Base-by-base conservation (phyloP, 2,888 invertebrate genomes). In the Emmelina monodactyla region DNA sequence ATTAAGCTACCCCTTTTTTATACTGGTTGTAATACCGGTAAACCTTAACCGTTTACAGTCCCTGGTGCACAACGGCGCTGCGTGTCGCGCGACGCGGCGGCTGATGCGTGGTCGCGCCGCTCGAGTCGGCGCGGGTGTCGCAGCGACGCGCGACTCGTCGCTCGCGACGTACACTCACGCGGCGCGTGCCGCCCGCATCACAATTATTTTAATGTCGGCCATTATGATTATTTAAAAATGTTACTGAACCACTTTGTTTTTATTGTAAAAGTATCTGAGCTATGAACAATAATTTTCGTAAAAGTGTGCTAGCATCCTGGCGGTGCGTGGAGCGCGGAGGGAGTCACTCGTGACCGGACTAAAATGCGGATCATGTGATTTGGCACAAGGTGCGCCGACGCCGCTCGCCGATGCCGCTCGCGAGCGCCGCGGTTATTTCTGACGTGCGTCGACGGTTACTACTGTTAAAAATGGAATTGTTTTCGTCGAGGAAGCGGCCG, bases 321-420 rank as follows among this genome's bases (percentile, higher is more conserved):
- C n/a, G 14, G 6, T 14, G 3, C 16, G 34, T 34, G 14, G 13
- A 28, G 29, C 15, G 28, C 37, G 51, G 70, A 66, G 65, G 62
- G 70, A 59, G 69, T 58, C 58, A 48, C 67, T 69, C 71, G 69
- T 73, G 69, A 72, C 69, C 62, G 55, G 68, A 55, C 61, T 60
- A 53, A 64, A 65, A 71, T 69, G 61, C 65, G 64, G 64, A 66
- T 73, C 73, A 73, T 71, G 72, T 73, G 73, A 73, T 65, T 67
- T 62, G 71, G 70, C 70, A 66, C 63, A 66, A 62, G 53, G 49
- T 62, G 66, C 45, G 51, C 63, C 62, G 62, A 62, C 43, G 46
- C 48, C 55, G 55, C 64, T 65, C 67, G 62, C 58, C 50, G 53
- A 52, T 58, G 50, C 57, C 59, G n/a, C n/a, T n/a, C n/a, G n/a